These are phyloP conservation scores for Proctacanthus coquilletti DNA, from an alignment of 1,140 invertebrate genomes.

Conservation along the genomic window DNA sequence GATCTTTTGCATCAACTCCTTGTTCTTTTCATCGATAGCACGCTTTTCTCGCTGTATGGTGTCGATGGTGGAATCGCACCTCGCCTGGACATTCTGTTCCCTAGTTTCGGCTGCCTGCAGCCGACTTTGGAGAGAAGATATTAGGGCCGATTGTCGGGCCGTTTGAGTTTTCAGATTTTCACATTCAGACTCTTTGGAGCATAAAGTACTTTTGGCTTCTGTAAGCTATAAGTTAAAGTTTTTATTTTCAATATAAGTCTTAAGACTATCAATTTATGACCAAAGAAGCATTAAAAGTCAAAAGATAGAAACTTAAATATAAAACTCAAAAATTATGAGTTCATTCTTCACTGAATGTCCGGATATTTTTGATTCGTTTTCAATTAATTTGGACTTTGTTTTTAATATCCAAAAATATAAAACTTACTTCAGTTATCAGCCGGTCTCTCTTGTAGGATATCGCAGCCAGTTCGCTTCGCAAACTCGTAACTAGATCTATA, in stretches of 20 bases:
- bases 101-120: conserved; percentile 62
- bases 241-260: background rate
- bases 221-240: conserved; percentile 11
- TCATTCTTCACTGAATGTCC: too few relatives aligned
- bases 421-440: conserved; percentile 49
- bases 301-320: too few relatives aligned
- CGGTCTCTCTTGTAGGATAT: conserved; percentile 67
- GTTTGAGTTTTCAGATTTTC: conserved; percentile 52
- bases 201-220: conserved; percentile 16
- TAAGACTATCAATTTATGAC: background rate
- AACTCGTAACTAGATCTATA: conserved; percentile 50
- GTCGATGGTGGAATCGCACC: conserved; percentile 52
- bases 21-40: conserved; percentile 56
- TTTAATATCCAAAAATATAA: background rate
- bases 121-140: conserved; percentile 58
- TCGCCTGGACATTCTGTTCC: conserved; percentile 48
- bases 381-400: too few relatives aligned
- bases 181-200: conserved; percentile 19
- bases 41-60: conserved; percentile 55
- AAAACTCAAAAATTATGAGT: too few relatives aligned
- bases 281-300: background rate
- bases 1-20: conserved; percentile 57
- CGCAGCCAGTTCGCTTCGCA: conserved; percentile 63
- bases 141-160: conserved; percentile 61
- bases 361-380: too few relatives aligned